Evolutionary conservation across 2,113 vertebrate species (phyloP).

Genomic region (Heloderma charlesbogerti): DNA sequence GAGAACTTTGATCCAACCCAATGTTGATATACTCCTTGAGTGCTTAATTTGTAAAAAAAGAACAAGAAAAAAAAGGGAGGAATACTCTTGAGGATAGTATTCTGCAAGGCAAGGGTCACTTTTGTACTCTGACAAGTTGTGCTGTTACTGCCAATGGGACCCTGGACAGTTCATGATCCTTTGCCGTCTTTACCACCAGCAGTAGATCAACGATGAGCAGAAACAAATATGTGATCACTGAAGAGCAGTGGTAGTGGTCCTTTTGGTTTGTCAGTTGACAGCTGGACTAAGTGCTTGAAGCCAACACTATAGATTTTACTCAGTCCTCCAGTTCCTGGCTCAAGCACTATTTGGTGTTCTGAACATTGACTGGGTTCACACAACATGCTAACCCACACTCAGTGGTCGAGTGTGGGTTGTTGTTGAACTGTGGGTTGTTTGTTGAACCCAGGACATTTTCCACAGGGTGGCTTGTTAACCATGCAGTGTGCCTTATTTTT

Average conservation of each 20-base stretch:
- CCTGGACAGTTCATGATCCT: neutral
- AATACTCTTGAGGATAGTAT: neutral
- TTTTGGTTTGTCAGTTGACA: no score
- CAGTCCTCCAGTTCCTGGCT: conserved; percentile 49
- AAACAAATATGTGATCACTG: neutral
- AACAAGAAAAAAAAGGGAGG: neutral
- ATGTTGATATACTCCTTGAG: neutral
- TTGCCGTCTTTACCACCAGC: neutral
- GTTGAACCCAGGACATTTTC: no score
- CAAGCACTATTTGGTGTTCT: conserved; percentile 44
- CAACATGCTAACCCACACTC: no score
- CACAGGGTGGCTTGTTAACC: no score
- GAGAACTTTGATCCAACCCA: neutral
- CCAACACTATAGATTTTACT: neutral
- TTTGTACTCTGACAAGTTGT: neutral
- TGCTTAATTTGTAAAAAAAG: neutral
- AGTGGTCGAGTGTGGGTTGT: no score
- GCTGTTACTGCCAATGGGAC: neutral
- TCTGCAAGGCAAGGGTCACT: neutral
- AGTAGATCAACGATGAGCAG: neutral
- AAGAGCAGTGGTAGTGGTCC: no score
- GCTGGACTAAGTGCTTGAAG: no score
- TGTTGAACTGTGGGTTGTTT: no score
- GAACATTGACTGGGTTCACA: no score
- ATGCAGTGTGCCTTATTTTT: no score